A percentile compares a stretch with the other conserved stretches of the same genome.
phyloP scores from a whole-genome alignment of 2,113 vertebrate genomes.

The Charadrius vociferus region DNA sequence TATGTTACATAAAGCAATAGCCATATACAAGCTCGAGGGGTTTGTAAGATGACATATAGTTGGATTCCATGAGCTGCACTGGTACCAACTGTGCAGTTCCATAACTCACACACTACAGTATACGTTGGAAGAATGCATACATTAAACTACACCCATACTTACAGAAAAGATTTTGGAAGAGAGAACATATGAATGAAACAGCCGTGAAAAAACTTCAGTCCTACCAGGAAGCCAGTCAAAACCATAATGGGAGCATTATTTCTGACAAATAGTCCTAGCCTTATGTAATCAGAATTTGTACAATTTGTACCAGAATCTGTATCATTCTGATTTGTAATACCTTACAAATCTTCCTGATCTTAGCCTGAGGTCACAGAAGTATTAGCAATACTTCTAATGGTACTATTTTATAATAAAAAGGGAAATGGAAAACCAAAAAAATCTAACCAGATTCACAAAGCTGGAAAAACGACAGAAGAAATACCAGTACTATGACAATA shows the following conservation, averaged over 20 bases:
- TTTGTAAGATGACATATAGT: not conserved
- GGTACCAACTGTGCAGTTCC: not conserved
- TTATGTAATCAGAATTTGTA: not conserved
- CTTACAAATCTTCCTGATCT: not conserved
- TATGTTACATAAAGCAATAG: not conserved
- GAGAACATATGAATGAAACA: not conserved
- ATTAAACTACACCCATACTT: not conserved
- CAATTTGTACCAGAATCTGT: not conserved
- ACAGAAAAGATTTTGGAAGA: not conserved
- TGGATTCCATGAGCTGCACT: not conserved
- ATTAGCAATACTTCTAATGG: not conserved
- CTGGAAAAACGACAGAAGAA: not conserved
- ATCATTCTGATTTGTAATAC: not conserved
- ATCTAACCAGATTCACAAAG: not conserved
- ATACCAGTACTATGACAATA: conserved; percentile 4
- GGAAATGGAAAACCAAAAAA: not conserved
- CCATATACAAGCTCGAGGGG: not conserved
- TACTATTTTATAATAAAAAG: not conserved
- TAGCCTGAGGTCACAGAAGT: not conserved
- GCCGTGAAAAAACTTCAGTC: not conserved
- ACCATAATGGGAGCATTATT: not conserved
- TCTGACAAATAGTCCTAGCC: not conserved
- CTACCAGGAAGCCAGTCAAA: not conserved
- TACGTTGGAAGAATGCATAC: not conserved
- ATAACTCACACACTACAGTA: not conserved